Percentiles rank a stretch among this genome's conserved stretches.
Conservation (phyloP, 1,140 invertebrate genomes). For the Periplaneta americana region DNA sequence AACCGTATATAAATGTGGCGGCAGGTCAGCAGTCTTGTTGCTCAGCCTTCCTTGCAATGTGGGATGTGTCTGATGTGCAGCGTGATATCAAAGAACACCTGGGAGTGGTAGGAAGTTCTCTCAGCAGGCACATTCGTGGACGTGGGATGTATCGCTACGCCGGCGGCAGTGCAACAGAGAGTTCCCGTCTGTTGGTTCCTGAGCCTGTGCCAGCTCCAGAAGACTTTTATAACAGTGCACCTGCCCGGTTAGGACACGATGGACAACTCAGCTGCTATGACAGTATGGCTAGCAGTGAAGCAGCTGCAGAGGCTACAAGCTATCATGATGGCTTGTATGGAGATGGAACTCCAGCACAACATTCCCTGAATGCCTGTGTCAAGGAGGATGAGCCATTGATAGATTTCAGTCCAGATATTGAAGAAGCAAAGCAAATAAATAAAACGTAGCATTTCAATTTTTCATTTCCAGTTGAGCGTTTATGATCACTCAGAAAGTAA, state of each 20-base stretch:
- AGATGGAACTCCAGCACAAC: neutral
- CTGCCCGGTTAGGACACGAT: neutral
- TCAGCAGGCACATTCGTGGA: conserved; percentile 65
- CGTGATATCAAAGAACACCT: conserved; percentile 89
- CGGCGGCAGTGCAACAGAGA: conserved; percentile 7
- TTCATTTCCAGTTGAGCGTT: too few relatives aligned
- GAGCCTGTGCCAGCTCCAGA: neutral
- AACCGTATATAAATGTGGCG: conserved; percentile 63
- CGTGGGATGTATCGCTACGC: conserved; percentile 54
- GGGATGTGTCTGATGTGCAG: conserved; percentile 90
- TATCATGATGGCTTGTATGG: neutral
- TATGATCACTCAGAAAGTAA: too few relatives aligned
- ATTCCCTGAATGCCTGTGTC: neutral
- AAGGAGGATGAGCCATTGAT: neutral
- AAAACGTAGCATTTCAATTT: neutral
- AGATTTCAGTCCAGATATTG: neutral
- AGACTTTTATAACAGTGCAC: conserved; percentile 8
- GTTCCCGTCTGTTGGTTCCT: conserved; percentile 12
- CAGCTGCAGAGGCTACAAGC: neutral
- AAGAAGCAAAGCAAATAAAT: neutral
- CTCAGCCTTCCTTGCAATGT: conserved; percentile 72
- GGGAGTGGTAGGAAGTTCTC: conserved; percentile 70
- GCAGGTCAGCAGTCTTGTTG: conserved; percentile 46
- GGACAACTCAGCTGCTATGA: neutral
- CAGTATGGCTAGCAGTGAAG: neutral